phyloP scores from a whole-genome alignment of 2,888 invertebrate species.

The Hylaea fasciaria region DNA sequence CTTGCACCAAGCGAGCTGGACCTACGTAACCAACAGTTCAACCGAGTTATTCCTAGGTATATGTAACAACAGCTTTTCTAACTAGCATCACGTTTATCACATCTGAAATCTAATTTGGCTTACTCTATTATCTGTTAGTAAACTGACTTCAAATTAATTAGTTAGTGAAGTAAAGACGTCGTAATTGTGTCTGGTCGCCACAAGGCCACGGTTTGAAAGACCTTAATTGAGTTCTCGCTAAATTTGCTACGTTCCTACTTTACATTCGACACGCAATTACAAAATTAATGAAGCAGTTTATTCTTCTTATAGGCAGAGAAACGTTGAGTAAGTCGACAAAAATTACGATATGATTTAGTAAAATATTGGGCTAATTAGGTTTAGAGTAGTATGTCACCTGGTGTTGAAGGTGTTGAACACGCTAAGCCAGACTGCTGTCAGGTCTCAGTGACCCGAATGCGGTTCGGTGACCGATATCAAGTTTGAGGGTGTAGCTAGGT shows the following conservation, averaged over 20 bases:
- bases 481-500: too few relatives aligned
- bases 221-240: constrained; percentile 33
- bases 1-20: constrained; percentile 88
- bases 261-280: constrained; percentile 37
- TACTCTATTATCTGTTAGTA: background rate
- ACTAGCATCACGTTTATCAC: background rate
- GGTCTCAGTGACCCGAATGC: too few relatives aligned
- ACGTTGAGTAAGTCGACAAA: constrained; percentile 13
- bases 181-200: constrained; percentile 26
- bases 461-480: too few relatives aligned
- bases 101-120: constrained; percentile 10
- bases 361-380: too few relatives aligned
- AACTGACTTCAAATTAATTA: constrained; percentile 15
- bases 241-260: constrained; percentile 34
- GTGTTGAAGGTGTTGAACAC: too few relatives aligned
- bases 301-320: constrained; percentile 13
- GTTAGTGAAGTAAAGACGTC: constrained; percentile 21
- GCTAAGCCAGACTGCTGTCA: too few relatives aligned
- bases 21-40: constrained; percentile 80
- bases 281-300: constrained; percentile 31
- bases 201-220: constrained; percentile 32
- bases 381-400: too few relatives aligned
- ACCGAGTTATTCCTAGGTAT: background rate
- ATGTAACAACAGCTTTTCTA: background rate
- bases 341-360: background rate